phyloP scores from a whole-genome alignment of 2,888 invertebrate genomes.

The Heliconius charithonia region DNA sequence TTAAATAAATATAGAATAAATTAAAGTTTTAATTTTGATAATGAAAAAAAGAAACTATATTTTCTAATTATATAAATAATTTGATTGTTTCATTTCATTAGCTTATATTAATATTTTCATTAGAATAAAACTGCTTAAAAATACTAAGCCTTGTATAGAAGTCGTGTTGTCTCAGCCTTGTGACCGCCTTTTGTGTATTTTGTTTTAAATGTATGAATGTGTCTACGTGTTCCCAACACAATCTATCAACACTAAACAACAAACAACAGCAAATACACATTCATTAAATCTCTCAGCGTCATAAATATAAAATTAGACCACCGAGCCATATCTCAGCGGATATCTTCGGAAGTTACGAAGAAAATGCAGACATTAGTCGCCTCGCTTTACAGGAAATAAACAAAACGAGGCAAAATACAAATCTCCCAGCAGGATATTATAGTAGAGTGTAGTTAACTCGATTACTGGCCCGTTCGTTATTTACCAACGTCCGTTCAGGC shows the following conservation, averaged over 20 bases:
- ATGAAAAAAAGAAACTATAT: neutral
- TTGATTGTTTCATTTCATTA: neutral
- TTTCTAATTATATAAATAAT: no score
- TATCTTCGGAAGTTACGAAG: constrained; percentile 30
- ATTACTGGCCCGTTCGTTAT: constrained; percentile 45
- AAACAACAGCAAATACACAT: constrained; percentile 1
- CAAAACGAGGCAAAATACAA: constrained; percentile 48
- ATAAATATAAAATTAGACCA: constrained; percentile 31
- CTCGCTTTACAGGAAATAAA: constrained; percentile 41
- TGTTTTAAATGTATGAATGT: no score
- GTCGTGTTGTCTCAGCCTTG: no score
- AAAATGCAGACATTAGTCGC: constrained; percentile 44
- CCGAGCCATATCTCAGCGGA: constrained; percentile 18
- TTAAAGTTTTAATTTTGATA: neutral
- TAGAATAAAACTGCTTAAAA: neutral
- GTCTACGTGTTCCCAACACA: neutral
- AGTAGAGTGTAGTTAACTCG: constrained; percentile 45
- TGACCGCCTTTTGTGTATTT: no score
- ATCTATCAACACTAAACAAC: neutral
- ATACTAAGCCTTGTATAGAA: neutral
- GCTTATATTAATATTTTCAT: neutral
- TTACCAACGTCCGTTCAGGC: constrained; percentile 39
- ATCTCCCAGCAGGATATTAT: constrained; percentile 49
- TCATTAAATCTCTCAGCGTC: neutral
- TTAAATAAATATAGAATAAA: neutral